Conservation (phyloP, 1,140 invertebrate species). For the Aphidius ervi region DNA sequence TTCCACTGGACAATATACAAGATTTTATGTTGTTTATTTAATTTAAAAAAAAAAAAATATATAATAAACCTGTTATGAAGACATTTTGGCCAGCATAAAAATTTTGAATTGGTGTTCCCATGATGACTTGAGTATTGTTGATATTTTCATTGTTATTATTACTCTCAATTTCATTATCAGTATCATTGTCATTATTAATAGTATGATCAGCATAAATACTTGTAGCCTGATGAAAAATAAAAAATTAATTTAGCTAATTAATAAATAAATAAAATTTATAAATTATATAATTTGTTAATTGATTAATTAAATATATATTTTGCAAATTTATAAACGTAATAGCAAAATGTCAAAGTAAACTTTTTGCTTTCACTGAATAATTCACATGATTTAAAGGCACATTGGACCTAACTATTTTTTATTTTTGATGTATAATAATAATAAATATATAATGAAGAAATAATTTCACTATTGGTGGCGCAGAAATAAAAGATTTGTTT, state of each 20-base stretch:
- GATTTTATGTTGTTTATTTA: neutral
- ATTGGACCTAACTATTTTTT: too few species aligned
- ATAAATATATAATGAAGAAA: neutral
- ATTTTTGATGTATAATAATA: neutral
- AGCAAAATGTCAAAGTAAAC: neutral
- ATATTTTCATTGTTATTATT: slow-evolving; percentile 33
- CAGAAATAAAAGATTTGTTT: slow-evolving; percentile 19
- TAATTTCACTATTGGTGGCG: slow-evolving; percentile 11
- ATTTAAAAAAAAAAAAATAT: neutral
- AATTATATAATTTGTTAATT: too few species aligned
- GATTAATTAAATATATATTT: too few species aligned
- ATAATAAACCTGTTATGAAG: slow-evolving; percentile 42
- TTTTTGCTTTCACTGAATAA: neutral
- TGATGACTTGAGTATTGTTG: slow-evolving; percentile 26
- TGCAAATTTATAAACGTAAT: neutral
- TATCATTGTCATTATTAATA: slow-evolving; percentile 26
- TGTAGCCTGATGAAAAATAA: slow-evolving; percentile 18
- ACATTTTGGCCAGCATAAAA: slow-evolving; percentile 41
- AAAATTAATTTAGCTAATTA: slow-evolving; percentile 6
- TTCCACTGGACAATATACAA: neutral
- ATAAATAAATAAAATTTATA: slow-evolving; percentile 20
- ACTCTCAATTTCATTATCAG: slow-evolving; percentile 31
- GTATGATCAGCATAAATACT: slow-evolving; percentile 25
- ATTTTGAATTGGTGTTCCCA: slow-evolving; percentile 36
- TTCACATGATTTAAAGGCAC: neutral